Conservation (phyloP, 2,888 invertebrate genomes). For the Phorcus lineatus region DNA sequence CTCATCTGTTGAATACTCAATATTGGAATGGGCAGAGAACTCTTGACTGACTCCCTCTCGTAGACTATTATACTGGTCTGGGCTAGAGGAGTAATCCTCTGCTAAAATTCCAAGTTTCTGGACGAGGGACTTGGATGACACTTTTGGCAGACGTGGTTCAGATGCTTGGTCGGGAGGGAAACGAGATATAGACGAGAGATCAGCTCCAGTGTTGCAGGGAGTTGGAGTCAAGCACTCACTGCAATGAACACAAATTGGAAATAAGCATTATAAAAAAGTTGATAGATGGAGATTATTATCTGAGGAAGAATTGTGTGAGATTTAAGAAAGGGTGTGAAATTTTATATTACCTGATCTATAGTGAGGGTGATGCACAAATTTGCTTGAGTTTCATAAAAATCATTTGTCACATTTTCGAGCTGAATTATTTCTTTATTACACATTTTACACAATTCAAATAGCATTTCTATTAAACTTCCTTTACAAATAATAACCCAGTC, state of each 20-base stretch:
- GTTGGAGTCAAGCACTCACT: slow-evolving; percentile 51
- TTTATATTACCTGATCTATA: too few relatives aligned
- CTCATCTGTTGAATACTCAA: slow-evolving; percentile 34
- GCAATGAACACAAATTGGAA: slow-evolving; percentile 7
- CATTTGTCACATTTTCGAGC: too few relatives aligned
- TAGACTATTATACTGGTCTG: neutral
- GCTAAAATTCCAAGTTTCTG: neutral
- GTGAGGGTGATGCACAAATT: too few relatives aligned
- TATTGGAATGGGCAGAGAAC: slow-evolving; percentile 52
- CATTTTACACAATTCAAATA: too few relatives aligned
- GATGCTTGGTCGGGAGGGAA: neutral
- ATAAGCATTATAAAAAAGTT: too few relatives aligned
- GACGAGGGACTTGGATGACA: neutral
- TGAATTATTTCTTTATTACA: too few relatives aligned
- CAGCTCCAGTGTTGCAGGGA: slow-evolving; percentile 43
- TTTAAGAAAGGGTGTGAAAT: too few relatives aligned
- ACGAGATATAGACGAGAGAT: neutral
- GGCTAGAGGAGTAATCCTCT: neutral
- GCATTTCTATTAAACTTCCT: too few relatives aligned
- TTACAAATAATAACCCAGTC: too few relatives aligned
- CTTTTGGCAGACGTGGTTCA: neutral
- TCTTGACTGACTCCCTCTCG: slow-evolving; percentile 54
- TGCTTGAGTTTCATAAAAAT: too few relatives aligned
- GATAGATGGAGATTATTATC: too few relatives aligned
- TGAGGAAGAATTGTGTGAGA: too few relatives aligned